Conservation (phyloP, 2,888 invertebrate species). For the Dryomyza anilis region DNA sequence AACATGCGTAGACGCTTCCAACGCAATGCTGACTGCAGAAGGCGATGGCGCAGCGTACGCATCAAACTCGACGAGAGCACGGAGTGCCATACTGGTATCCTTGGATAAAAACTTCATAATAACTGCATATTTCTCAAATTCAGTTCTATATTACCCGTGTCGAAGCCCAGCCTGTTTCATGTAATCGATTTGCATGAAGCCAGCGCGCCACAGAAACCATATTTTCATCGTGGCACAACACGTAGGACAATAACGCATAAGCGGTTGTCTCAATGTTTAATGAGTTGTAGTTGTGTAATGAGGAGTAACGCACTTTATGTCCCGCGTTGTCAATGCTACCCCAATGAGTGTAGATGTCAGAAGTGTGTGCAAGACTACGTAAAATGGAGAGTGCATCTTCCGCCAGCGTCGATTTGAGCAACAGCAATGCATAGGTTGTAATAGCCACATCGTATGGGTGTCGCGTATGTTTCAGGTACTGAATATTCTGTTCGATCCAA, state of each 20-base stretch:
- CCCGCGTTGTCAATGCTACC: no score
- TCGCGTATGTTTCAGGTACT: constrained; percentile 69
- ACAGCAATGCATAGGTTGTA: constrained; percentile 81
- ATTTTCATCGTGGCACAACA: constrained; percentile 75
- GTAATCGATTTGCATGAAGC: constrained; percentile 81
- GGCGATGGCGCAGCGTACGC: constrained; percentile 81
- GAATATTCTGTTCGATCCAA: constrained; percentile 81
- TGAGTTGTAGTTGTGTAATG: constrained; percentile 80
- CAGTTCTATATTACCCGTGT: constrained; percentile 64
- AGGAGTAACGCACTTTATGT: constrained; percentile 66
- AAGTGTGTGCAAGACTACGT: constrained; percentile 60
- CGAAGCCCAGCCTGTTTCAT: constrained; percentile 83
- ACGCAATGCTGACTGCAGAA: constrained; percentile 71
- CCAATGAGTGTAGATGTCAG: constrained; percentile 80
- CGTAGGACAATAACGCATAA: constrained; percentile 84
- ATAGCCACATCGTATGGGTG: constrained; percentile 83
- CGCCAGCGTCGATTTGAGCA: constrained; percentile 75
- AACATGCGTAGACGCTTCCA: constrained; percentile 77
- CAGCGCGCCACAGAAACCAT: constrained; percentile 83
- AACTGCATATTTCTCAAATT: not conserved
- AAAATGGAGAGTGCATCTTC: constrained; percentile 78
- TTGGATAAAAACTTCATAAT: constrained; percentile 59
- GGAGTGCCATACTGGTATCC: constrained; percentile 83
- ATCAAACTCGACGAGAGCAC: constrained; percentile 85
- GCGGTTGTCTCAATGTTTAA: constrained; percentile 89